Evolutionary conservation across 2,797 vertebrate species (phyloP), one percentile per base, ranked within the genome.

Genomic region (Vireo griseus): DNA sequence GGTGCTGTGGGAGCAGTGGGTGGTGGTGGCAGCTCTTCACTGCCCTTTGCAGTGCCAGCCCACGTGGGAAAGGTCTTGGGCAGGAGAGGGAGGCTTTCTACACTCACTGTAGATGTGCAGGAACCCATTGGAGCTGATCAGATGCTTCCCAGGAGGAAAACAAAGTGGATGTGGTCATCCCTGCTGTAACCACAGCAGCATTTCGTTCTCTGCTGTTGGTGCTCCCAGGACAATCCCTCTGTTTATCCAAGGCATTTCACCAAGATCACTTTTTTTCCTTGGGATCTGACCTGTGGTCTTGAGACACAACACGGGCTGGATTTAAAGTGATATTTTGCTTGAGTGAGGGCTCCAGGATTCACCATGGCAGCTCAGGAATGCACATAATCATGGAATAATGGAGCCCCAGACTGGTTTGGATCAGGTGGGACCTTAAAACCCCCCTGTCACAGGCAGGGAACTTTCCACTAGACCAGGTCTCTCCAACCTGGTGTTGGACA

Each of bases 41-140:
- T 63, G 67, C 24, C 37, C 31, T 75, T 67, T 45, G 24, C 13
- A 15, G 47, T 25, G 47, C 47, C 47, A 48, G 8, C 15, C 33
- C 25, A 10, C 1, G 0, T 0, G 0, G 65, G 25, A 55, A 62
- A 40, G 20, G 16, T 7, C 33, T 66, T n/a, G 37, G 31, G 16
- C 19, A 76, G 76, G n/a, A 55, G 22, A 37, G 4, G 11, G 28
- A 28, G 33, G 28, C 2, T 14, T 37, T 44, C 28, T n/a, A 0
- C 12, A 3, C 16, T 26, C 50, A 28, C 39, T 5, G 2, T 4
- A 24, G 28, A 18, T 1, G 0, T 31, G 16, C 50, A 73, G 58
- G 29, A 55, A 11, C 24, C 17, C 55, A 3, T 0, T 61, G 66
- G 33, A 63, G 33, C 16, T 18, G 16, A 9, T 0, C 16, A 16